Evolutionary conservation across 2,888 invertebrate species (phyloP).

Genomic region (Agrochola circellaris): DNA sequence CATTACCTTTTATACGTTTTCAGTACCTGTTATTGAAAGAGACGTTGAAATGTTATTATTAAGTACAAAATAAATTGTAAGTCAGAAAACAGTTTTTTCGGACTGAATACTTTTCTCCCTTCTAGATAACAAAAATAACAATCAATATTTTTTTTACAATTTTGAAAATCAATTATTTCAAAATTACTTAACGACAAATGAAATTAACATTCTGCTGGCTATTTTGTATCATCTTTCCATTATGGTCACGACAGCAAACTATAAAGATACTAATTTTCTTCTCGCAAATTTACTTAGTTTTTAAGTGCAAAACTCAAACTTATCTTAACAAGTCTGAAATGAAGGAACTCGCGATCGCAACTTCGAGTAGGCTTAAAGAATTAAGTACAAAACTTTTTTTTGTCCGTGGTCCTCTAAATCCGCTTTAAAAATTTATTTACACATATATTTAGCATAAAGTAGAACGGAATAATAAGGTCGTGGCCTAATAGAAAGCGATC

Average conservation of each 20-base stretch:
- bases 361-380: constrained; percentile 63
- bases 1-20: constrained; percentile 13
- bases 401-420: constrained; percentile 80
- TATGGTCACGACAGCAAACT: constrained; percentile 14
- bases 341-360: constrained; percentile 35
- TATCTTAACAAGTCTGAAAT: constrained; percentile 46
- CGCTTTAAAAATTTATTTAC: constrained; percentile 76
- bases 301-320: constrained; percentile 58
- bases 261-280: constrained; percentile 24
- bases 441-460: constrained; percentile 69
- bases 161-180: constrained; percentile 13
- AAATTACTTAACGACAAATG: not conserved
- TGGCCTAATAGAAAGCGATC: not conserved
- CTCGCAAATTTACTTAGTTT: constrained; percentile 34
- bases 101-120: constrained; percentile 18
- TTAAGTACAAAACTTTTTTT: constrained; percentile 76
- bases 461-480: constrained; percentile 48
- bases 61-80: constrained; percentile 8
- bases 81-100: constrained; percentile 4
- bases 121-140: constrained; percentile 35
- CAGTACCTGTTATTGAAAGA: constrained; percentile 3
- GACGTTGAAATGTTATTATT: constrained; percentile 23
- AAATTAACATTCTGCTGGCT: constrained; percentile 12
- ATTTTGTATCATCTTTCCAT: not conserved
- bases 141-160: constrained; percentile 1